phyloP scores from a whole-genome alignment of 2,113 vertebrate genomes.

The Terrapene triunguis region DNA sequence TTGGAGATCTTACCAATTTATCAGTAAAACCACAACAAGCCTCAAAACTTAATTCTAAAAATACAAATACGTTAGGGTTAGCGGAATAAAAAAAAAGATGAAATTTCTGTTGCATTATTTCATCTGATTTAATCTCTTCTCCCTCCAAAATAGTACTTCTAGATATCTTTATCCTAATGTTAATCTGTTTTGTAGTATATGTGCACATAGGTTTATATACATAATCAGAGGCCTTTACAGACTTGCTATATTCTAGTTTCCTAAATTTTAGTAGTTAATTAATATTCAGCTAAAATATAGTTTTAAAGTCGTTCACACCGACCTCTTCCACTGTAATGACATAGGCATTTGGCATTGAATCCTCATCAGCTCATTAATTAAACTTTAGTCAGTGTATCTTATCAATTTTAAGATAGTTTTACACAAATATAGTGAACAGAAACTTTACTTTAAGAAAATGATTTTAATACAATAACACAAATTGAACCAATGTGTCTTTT shows the following conservation, averaged over 20 bases:
- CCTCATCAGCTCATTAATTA: neutral
- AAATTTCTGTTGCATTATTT: neutral
- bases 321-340: neutral
- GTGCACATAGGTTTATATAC: neutral
- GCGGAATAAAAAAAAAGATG: neutral
- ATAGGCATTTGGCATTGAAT: neutral
- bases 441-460: neutral
- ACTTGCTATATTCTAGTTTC: neutral
- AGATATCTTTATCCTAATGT: neutral
- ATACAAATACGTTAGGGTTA: neutral
- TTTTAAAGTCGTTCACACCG: neutral
- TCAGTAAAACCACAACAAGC: neutral
- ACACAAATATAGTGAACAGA: neutral
- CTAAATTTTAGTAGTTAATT: neutral
- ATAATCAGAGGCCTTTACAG: neutral
- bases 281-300: neutral
- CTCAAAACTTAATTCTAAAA: neutral
- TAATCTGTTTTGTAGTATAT: neutral
- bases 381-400: neutral
- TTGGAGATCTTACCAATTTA: neutral
- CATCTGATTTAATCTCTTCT: neutral
- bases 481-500: neutral
- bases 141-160: neutral
- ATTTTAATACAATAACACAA: neutral
- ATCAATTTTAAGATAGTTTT: neutral